A percentile compares a stretch with the other conserved stretches of the same genome.
Conservation (phyloP, 2,888 invertebrate species). For the Nineta flava region DNA sequence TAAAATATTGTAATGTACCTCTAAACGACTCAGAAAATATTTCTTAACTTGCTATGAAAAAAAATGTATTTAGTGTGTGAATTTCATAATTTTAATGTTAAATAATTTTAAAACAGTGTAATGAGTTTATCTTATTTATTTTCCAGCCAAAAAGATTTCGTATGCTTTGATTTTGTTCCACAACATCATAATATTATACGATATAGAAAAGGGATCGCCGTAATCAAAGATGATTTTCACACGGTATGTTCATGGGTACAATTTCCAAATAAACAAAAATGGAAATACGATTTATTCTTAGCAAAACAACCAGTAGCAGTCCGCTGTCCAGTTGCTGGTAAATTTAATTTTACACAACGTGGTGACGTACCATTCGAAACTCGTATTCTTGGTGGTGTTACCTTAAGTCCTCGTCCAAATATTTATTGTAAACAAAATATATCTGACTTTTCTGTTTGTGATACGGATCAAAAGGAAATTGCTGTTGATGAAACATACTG, state of each 20-base stretch:
- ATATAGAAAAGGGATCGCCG: constrained; percentile 73
- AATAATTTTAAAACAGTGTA: background rate
- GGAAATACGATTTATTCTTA: constrained; percentile 76
- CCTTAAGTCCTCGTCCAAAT: constrained; percentile 82
- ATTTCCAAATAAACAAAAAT: constrained; percentile 65
- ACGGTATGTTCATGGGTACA: constrained; percentile 93
- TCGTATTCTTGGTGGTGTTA: constrained; percentile 89
- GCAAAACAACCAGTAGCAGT: constrained; percentile 83
- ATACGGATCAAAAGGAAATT: constrained; percentile 86
- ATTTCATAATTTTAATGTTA: background rate
- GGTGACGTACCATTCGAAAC: constrained; percentile 87
- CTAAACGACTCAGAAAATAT: too few species aligned
- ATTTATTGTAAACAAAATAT: constrained; percentile 85
- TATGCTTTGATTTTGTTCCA: constrained; percentile 92
- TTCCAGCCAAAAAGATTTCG: constrained; percentile 85
- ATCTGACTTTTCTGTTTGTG: constrained; percentile 91
- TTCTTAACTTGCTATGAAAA: too few species aligned
- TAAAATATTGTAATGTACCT: too few species aligned
- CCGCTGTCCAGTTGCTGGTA: constrained; percentile 90
- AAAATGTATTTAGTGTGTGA: too few species aligned
- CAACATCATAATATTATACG: constrained; percentile 91
- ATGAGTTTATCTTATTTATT: constrained; percentile 7
- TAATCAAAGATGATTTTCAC: constrained; percentile 78
- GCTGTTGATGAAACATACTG: constrained; percentile 92
- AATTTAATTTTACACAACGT: constrained; percentile 82